Evolutionary conservation across 2,888 invertebrate species (phyloP).

Genomic region (Drosophila tanythrix): DNA sequence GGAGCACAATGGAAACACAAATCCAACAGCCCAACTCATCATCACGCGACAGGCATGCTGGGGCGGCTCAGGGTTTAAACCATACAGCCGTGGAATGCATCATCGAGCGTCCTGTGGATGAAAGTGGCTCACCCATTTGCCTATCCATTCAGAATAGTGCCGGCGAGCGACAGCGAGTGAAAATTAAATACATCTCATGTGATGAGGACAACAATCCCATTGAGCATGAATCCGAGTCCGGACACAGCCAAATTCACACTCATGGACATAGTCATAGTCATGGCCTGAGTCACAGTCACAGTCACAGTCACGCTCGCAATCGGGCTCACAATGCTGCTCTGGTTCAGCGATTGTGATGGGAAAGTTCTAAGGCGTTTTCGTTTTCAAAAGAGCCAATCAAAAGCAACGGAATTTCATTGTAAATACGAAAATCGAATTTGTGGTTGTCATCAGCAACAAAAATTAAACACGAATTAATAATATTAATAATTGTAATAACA

Average conservation of each 20-base stretch:
- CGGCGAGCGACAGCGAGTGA: slow-evolving; percentile 68
- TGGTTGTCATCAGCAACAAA: slow-evolving; percentile 38
- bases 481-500: slow-evolving; percentile 7
- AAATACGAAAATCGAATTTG: slow-evolving; percentile 51
- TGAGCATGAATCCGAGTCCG: slow-evolving; percentile 39
- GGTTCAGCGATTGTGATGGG: slow-evolving; percentile 60
- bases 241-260: slow-evolving; percentile 11
- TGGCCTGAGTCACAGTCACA: slow-evolving; percentile 4
- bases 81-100: slow-evolving; percentile 65
- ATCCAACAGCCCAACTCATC: slow-evolving; percentile 71
- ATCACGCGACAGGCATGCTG: slow-evolving; percentile 41
- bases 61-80: slow-evolving; percentile 21
- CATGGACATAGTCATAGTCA: slow-evolving; percentile 14
- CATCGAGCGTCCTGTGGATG: slow-evolving; percentile 57
- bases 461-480: slow-evolving; percentile 4
- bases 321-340: slow-evolving; percentile 3
- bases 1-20: slow-evolving; percentile 84
- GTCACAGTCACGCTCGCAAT: slow-evolving; percentile 21
- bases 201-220: slow-evolving; percentile 82
- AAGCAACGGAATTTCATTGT: slow-evolving; percentile 31
- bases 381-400: slow-evolving; percentile 26
- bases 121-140: slow-evolving; percentile 69
- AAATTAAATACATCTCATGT: slow-evolving; percentile 82
- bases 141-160: slow-evolving; percentile 70
- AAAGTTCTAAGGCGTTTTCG: slow-evolving; percentile 19